A percentile compares a stretch with the other conserved stretches of the same genome.
These are phyloP conservation scores for Exephanes ischioxanthus DNA, from an alignment of 2,888 invertebrate genomes.

Conservation along the genomic window DNA sequence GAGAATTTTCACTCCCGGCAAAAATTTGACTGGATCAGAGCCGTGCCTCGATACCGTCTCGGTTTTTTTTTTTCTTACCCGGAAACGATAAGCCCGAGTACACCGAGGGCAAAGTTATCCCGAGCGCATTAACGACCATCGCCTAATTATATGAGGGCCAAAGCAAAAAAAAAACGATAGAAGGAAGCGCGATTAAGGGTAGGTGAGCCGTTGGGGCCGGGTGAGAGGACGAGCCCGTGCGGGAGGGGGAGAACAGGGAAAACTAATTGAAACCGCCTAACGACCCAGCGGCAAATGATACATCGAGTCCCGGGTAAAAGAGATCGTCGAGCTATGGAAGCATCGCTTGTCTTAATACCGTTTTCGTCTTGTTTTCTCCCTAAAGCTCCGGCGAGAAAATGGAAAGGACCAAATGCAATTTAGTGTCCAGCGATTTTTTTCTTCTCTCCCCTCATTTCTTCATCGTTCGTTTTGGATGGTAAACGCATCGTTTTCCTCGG, in stretches of 20 bases:
- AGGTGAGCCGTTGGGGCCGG: conserved; percentile 65
- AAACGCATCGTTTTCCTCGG: conserved; percentile 11
- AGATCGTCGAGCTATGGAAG: conserved; percentile 58
- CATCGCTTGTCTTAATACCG: conserved; percentile 81
- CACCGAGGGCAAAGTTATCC: conserved; percentile 69
- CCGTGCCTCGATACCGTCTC: background rate
- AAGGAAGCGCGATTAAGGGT: conserved; percentile 81
- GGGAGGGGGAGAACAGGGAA: conserved; percentile 76
- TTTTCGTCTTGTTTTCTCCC: conserved; percentile 76
- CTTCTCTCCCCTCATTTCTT: conserved; percentile 40
- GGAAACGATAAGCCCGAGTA: conserved; percentile 33
- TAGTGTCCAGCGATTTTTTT: conserved; percentile 65
- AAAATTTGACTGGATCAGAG: background rate
- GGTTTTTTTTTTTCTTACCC: conserved; percentile 13
- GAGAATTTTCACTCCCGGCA: background rate
- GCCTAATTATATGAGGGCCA: conserved; percentile 82
- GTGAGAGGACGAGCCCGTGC: conserved; percentile 40
- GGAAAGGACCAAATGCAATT: conserved; percentile 76
- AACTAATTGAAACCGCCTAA: conserved; percentile 85
- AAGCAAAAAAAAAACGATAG: conserved; percentile 55
- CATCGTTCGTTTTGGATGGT: conserved; percentile 38
- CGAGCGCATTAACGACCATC: conserved; percentile 83
- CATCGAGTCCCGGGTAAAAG: conserved; percentile 80
- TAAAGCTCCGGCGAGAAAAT: conserved; percentile 28
- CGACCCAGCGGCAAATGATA: conserved; percentile 84